Percentiles rank a stretch among this genome's conserved stretches.
These are phyloP conservation scores for Micrasema minimum DNA, from an alignment of 1,140 invertebrate species.

Conservation along the genomic window DNA sequence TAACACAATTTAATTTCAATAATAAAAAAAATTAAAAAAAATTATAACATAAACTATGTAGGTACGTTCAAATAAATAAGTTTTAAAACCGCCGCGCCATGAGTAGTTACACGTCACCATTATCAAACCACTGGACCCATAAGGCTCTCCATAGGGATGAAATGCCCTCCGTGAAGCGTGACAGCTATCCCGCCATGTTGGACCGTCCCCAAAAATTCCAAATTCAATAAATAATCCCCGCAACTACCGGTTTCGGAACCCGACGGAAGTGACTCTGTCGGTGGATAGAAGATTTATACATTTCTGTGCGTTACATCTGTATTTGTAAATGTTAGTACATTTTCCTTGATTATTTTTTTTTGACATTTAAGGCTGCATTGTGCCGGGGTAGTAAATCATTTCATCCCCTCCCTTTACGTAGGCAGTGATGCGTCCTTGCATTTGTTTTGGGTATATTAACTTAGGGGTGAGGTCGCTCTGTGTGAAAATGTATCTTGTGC, in stretches of 20 bases:
- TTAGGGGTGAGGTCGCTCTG: neutral
- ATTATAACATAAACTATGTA: too few relatives aligned
- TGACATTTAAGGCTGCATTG: slow-evolving; percentile 33
- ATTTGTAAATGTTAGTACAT: slow-evolving; percentile 30
- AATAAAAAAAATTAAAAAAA: too few relatives aligned
- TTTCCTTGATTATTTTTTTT: slow-evolving; percentile 33
- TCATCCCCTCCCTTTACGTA: slow-evolving; percentile 24
- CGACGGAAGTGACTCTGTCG: slow-evolving; percentile 50
- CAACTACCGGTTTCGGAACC: slow-evolving; percentile 45
- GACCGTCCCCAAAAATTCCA: slow-evolving; percentile 51
- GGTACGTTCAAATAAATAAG: too few relatives aligned
- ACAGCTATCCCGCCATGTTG: slow-evolving; percentile 38
- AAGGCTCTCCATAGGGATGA: slow-evolving; percentile 23
- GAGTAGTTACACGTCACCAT: neutral
- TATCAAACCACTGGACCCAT: slow-evolving; percentile 50
- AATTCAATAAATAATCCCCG: slow-evolving; percentile 54
- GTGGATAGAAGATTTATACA: slow-evolving; percentile 50
- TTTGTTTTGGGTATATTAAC: slow-evolving; percentile 22
- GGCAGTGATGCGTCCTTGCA: slow-evolving; percentile 32
- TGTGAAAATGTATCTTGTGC: too few relatives aligned
- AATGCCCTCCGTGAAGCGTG: too few relatives aligned
- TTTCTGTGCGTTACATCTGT: slow-evolving; percentile 30
- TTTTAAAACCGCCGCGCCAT: too few relatives aligned
- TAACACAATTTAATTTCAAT: too few relatives aligned
- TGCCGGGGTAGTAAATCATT: slow-evolving; percentile 40